Base-by-base conservation (phyloP, 2,888 invertebrate species). In the Anthophora plumipes region DNA sequence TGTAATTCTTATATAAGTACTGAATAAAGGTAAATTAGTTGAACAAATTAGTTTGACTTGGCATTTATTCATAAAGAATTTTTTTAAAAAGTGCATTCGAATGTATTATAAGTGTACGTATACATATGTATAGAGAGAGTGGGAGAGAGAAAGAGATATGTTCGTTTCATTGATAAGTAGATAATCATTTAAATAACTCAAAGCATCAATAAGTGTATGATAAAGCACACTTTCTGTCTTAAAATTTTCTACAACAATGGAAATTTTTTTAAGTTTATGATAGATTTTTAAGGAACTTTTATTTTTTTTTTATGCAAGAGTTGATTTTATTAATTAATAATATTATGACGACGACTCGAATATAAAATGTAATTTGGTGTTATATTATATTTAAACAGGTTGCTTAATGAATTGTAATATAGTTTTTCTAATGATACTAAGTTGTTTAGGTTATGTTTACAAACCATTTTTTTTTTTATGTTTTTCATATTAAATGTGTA, bases 371-470 rank as follows among this genome's bases (percentile, higher is more conserved):
- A 37, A 17, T 60, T 1, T 48, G 55, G 1, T 3, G 22, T 20
- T 63, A 48, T 50, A 31, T 20, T 63, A 48, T 50, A 22, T 54
- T 43, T 50, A 9, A 25, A 3, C 5, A 6, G 9, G 39, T 50
- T 64, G 8, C 1, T 67, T 3, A 41, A 55, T 41, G 37, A 68
- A 43, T 69, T 9, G 9, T 12, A 2, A 60, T 52, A 12, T 37
- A 25, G 0, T 25, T 41, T 57, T 70, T 63, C 46, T 31, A 73
- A 61, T 63, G 66, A 9, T 17, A n/a, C 14, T 46, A n/a, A 22
- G n/a, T 50, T 48, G n/a, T 60, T 67, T 77, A 82, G 87, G 80
- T 87, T 87, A 87, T 86, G 80, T 82, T 85, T 77, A 79, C 73
- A 77, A 73, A 67, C 55, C 25, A 12, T 77, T 50, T 20, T 22